A percentile compares a stretch with the other conserved stretches of the same genome.
These are phyloP conservation scores for Calidris pygmaea DNA, from an alignment of 2,113 vertebrate species.

Conservation along the genomic window DNA sequence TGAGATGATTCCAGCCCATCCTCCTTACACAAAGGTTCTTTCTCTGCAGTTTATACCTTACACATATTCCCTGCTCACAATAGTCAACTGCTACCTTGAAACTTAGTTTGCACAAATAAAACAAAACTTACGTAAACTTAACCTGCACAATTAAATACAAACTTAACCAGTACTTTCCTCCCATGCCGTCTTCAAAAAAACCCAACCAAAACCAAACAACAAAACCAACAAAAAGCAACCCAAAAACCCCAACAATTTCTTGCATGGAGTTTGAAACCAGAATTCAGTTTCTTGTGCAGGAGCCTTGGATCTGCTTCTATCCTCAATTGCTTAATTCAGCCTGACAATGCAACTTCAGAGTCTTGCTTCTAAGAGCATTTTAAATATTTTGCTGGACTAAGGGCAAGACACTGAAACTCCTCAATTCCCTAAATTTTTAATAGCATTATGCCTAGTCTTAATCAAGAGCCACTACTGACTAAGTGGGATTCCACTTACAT, in stretches of 20 bases:
- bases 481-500: not conserved
- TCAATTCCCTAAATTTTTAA: not conserved
- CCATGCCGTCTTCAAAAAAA: not conserved
- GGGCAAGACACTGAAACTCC: not conserved
- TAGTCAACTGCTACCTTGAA: not conserved
- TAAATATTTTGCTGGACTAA: not conserved
- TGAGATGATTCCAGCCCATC: not conserved
- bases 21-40: not conserved
- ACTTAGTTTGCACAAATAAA: not conserved
- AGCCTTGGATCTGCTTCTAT: not conserved
- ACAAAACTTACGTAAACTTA: not conserved
- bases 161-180: not conserved
- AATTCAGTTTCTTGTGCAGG: not conserved
- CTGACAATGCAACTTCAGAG: not conserved
- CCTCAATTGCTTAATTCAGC: not conserved
- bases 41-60: too few species aligned
- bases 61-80: not conserved
- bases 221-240: not conserved
- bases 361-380: not conserved
- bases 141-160: not conserved
- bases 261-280: not conserved
- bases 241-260: not conserved
- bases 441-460: not conserved
- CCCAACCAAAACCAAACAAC: not conserved
- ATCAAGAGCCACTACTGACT: not conserved